A percentile compares a stretch with the other conserved stretches of the same genome.
Evolutionary conservation across 92 coral and sea anemone genomes (phyloP).

Genomic region (Paragorgia papillata): DNA sequence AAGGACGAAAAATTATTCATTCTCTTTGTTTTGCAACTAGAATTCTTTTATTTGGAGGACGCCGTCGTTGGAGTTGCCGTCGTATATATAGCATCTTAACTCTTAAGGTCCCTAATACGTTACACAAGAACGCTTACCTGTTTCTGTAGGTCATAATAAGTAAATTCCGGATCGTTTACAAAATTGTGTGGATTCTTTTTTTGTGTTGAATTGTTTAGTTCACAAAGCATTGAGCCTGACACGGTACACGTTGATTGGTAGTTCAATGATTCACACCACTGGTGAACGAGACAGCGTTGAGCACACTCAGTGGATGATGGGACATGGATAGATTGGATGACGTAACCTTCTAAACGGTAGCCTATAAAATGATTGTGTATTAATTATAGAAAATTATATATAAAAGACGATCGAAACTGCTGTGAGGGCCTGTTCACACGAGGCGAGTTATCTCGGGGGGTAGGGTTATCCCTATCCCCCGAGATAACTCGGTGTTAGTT

Average conservation of each 20-base stretch:
- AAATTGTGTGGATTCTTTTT: neutral
- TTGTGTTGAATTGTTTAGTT: neutral
- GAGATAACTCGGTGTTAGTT: no score
- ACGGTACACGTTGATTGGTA: neutral
- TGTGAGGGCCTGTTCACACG: no score
- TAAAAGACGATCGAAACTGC: no score
- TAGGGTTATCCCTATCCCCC: no score
- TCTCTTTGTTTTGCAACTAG: no score
- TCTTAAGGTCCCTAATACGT: no score
- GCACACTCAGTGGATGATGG: constrained; percentile 12
- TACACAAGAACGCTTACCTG: neutral
- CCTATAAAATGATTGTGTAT: neutral
- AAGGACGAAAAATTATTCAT: no score
- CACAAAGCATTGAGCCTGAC: neutral
- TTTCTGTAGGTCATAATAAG: neutral
- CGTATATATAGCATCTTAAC: neutral
- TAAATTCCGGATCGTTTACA: neutral
- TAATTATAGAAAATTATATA: no score
- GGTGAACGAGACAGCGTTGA: constrained; percentile 4
- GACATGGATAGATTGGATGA: neutral
- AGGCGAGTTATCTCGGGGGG: no score
- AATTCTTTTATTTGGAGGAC: no score
- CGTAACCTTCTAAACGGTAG: neutral
- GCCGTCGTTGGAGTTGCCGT: no score
- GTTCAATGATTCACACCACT: constrained; percentile 5